Percentiles rank a stretch among this genome's conserved stretches.
phyloP scores from a whole-genome alignment of 2,113 vertebrate species.

The Hucho hucho region DNA sequence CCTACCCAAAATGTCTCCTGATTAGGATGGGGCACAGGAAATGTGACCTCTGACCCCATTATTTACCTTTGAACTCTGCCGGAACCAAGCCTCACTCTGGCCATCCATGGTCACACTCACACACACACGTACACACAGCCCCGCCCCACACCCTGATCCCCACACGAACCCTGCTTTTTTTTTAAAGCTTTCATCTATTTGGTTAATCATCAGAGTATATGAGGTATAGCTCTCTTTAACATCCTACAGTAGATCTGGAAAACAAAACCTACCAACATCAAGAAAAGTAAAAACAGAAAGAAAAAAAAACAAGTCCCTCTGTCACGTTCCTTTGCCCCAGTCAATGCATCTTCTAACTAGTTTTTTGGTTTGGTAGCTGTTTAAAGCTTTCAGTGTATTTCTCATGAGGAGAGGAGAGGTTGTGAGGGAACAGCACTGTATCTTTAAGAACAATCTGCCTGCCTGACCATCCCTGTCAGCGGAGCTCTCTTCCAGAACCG shows the following conservation, averaged over 20 bases:
- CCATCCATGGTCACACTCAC: constrained; percentile 31
- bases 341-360: constrained; percentile 55
- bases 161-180: constrained; percentile 50
- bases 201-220: constrained; percentile 89
- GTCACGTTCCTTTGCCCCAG: constrained; percentile 35
- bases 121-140: constrained; percentile 10
- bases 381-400: constrained; percentile 80
- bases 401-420: constrained; percentile 42
- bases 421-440: constrained; percentile 58
- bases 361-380: constrained; percentile 87
- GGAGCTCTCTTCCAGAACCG: too few relatives aligned
- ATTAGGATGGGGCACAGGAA: constrained; percentile 1
- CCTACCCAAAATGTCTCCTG: neutral
- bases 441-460: constrained; percentile 8
- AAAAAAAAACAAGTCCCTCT: constrained; percentile 26
- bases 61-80: neutral
- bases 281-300: constrained; percentile 47
- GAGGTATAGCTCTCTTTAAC: constrained; percentile 90
- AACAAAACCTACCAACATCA: constrained; percentile 46
- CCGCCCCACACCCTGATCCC: constrained; percentile 24
- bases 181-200: constrained; percentile 84
- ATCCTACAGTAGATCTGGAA: constrained; percentile 66
- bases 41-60: neutral
- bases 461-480: too few relatives aligned
- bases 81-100: constrained; percentile 5